Evolutionary conservation across 2,797 vertebrate genomes (phyloP).

Genomic region (Philypnodon macrostomus): DNA sequence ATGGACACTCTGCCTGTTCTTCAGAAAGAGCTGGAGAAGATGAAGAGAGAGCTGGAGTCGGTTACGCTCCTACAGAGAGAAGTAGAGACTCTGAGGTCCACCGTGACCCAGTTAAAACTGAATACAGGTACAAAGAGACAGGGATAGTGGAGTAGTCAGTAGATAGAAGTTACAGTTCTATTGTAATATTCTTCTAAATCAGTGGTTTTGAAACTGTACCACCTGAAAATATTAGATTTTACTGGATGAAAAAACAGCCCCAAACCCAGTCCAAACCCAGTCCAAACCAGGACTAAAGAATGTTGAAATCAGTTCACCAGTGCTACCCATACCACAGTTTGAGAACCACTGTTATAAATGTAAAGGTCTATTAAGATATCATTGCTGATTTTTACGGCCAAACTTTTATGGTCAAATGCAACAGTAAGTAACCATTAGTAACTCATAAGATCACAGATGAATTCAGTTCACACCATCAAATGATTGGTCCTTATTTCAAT

Average conservation of each 20-base stretch:
- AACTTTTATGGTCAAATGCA: too few species aligned
- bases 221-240: too few species aligned
- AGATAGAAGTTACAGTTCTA: constrained; percentile 7
- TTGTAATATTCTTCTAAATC: background rate
- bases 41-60: constrained; percentile 77
- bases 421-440: too few species aligned
- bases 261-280: too few species aligned
- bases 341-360: too few species aligned
- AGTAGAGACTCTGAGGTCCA: constrained; percentile 73
- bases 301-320: too few species aligned
- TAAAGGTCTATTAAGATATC: constrained; percentile 3
- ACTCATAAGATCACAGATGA: too few species aligned
- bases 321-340: too few species aligned
- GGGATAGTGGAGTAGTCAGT: constrained; percentile 7
- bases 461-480: too few species aligned
- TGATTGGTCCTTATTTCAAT: background rate
- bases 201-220: too few species aligned
- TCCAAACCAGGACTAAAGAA: too few species aligned
- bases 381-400: background rate
- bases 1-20: constrained; percentile 70
- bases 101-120: constrained; percentile 63
- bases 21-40: constrained; percentile 77
- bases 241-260: too few species aligned
- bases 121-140: constrained; percentile 50
- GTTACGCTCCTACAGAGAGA: constrained; percentile 77